Percentiles rank a stretch among this genome's conserved stretches.
Evolutionary conservation across 2,888 invertebrate genomes (phyloP).

Genomic region (Chesias legatella): DNA sequence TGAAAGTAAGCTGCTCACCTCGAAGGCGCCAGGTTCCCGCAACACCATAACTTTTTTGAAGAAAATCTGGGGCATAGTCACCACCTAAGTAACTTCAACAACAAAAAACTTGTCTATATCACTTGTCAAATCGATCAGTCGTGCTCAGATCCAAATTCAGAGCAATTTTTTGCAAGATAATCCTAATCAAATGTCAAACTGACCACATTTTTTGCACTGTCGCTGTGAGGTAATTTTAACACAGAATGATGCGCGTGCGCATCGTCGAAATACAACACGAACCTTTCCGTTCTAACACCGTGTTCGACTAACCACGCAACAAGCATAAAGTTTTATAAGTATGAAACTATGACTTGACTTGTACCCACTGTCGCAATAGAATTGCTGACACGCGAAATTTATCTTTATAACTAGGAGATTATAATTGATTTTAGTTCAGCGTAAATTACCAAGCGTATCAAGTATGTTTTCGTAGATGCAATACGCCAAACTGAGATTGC

Average conservation of each 20-base stretch:
- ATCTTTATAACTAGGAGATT: conserved; percentile 23
- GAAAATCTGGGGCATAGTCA: conserved; percentile 76
- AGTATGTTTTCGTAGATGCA: conserved; percentile 52
- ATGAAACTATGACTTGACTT: conserved; percentile 64
- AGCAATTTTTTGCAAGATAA: conserved; percentile 18
- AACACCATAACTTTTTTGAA: conserved; percentile 78
- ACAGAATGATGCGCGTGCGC: conserved; percentile 10
- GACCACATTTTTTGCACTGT: conserved; percentile 5
- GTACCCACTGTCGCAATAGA: conserved; percentile 63
- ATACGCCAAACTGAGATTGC: conserved; percentile 48
- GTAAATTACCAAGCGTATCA: conserved; percentile 33
- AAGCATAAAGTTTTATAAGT: conserved; percentile 71
- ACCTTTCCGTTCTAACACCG: conserved; percentile 69
- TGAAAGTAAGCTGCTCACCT: conserved; percentile 78
- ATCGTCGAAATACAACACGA: conserved; percentile 37
- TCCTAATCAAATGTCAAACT: conserved; percentile 25
- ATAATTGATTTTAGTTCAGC: conserved; percentile 38
- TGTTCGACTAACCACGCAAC: conserved; percentile 68
- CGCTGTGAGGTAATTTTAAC: conserved; percentile 7
- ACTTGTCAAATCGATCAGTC: conserved; percentile 26
- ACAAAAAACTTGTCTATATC: conserved; percentile 21
- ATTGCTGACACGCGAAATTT: conserved; percentile 24
- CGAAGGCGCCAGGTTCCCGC: conserved; percentile 65
- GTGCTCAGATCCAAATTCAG: conserved; percentile 24
- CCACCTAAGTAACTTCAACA: conserved; percentile 29